Percentiles rank a stretch among this genome's conserved stretches.
Evolutionary conservation across 2,797 vertebrate genomes (phyloP).

Genomic region (Anisognathus igniventris): DNA sequence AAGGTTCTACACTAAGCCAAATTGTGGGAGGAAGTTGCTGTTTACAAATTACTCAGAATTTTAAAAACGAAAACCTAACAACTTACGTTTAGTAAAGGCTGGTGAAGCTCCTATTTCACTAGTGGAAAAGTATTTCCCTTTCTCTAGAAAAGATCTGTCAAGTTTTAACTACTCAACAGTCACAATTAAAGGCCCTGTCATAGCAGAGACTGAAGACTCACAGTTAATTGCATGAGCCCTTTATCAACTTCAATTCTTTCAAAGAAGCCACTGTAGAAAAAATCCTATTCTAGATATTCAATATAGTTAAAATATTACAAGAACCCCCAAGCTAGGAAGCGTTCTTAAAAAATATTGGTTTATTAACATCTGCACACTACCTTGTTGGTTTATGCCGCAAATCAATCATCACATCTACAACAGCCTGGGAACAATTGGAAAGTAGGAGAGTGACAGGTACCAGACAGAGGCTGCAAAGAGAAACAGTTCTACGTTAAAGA

Average conservation of each 20-base stretch:
- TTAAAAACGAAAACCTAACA: background rate
- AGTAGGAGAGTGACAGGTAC: constrained; percentile 91
- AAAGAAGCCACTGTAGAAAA: background rate
- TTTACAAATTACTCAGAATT: background rate
- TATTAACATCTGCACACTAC: constrained; percentile 65
- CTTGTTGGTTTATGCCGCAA: constrained; percentile 87
- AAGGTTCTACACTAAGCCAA: background rate
- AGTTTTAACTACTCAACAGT: background rate
- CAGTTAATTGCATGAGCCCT: background rate
- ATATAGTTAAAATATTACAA: background rate
- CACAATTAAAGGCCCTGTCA: background rate
- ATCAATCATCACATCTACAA: constrained; percentile 91
- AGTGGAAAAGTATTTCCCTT: background rate
- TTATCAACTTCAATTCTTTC: background rate
- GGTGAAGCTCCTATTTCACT: background rate
- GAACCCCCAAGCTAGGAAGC: background rate
- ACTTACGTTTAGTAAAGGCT: background rate
- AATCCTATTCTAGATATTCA: background rate
- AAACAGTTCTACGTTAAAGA: background rate
- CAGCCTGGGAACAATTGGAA: constrained; percentile 89
- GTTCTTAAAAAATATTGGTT: background rate
- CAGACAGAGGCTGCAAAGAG: constrained; percentile 84
- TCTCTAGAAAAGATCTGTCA: background rate
- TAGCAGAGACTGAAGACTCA: background rate
- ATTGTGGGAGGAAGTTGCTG: background rate